phyloP scores from a whole-genome alignment of 2,888 invertebrate genomes.

The Drosophila anceps region DNA sequence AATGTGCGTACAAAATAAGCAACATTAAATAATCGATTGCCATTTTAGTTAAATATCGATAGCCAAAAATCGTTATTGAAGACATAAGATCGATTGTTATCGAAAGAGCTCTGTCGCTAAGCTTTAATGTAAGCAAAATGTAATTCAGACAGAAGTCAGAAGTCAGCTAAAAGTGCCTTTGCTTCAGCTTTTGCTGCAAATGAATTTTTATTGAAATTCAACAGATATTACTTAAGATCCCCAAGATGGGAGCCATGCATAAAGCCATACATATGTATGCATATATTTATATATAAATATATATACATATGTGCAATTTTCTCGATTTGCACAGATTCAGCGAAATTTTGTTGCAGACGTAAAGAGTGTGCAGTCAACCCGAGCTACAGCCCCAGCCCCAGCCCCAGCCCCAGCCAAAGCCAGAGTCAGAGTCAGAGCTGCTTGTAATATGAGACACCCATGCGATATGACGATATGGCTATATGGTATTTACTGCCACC shows the following conservation, averaged over 20 bases:
- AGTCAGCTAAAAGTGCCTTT: neutral
- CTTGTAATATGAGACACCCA: constrained; percentile 63
- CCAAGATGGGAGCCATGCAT: neutral
- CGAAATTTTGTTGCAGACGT: constrained; percentile 45
- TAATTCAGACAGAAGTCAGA: neutral
- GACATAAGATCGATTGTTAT: neutral
- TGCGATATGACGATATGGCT: constrained; percentile 42
- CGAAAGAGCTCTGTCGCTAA: neutral
- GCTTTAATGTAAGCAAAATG: neutral
- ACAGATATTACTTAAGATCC: constrained; percentile 4
- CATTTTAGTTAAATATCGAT: no score
- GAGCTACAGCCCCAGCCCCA: constrained; percentile 22
- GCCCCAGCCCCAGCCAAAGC: constrained; percentile 26
- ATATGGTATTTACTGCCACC: constrained; percentile 31
- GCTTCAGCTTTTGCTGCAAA: neutral
- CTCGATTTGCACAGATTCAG: constrained; percentile 67
- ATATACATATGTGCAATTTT: constrained; percentile 17
- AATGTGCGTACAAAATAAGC: no score
- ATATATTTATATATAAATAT: no score
- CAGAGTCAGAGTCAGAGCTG: constrained; percentile 30
- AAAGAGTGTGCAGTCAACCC: constrained; percentile 31
- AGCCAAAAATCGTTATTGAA: neutral
- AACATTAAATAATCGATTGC: no score
- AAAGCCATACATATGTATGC: neutral
- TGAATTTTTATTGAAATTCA: neutral